A percentile compares a stretch with the other conserved stretches of the same genome.
Conservation (phyloP, 2,888 invertebrate species). For the Platycnemis pennipes region DNA sequence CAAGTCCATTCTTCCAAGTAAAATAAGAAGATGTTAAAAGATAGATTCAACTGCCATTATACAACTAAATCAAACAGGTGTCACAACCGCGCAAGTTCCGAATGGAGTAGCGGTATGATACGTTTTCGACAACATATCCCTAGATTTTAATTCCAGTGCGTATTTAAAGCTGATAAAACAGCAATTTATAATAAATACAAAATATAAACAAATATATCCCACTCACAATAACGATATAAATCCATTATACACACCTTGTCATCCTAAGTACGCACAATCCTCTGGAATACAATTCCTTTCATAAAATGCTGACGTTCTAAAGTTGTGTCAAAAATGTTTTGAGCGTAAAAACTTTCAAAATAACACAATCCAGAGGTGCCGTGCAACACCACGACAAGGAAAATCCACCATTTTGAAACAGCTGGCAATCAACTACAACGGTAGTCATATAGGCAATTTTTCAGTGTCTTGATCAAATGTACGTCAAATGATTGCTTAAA, state of each 20-base stretch:
- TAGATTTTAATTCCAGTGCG: background rate
- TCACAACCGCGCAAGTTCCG: slow-evolving; percentile 20
- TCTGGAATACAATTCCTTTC: slow-evolving; percentile 1
- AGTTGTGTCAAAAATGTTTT: background rate
- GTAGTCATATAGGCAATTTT: background rate
- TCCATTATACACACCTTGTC: slow-evolving; percentile 33
- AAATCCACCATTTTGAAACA: slow-evolving; percentile 59
- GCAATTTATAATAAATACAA: background rate
- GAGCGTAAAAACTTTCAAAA: background rate
- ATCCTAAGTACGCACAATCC: slow-evolving; percentile 30
- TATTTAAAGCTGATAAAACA: background rate
- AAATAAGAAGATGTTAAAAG: background rate
- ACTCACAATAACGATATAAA: background rate
- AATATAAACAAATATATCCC: background rate
- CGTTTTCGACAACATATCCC: background rate
- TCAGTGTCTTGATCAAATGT: background rate
- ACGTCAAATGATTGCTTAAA: background rate
- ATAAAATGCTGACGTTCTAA: background rate
- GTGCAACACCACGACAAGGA: background rate
- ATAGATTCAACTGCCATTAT: slow-evolving; percentile 3
- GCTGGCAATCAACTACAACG: slow-evolving; percentile 59
- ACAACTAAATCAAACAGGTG: slow-evolving; percentile 62
- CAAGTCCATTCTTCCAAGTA: background rate
- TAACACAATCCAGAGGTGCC: background rate
- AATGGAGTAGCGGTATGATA: background rate